Evolutionary conservation across 2,888 invertebrate genomes (phyloP).

Genomic region (Chrysolina oricalcia): DNA sequence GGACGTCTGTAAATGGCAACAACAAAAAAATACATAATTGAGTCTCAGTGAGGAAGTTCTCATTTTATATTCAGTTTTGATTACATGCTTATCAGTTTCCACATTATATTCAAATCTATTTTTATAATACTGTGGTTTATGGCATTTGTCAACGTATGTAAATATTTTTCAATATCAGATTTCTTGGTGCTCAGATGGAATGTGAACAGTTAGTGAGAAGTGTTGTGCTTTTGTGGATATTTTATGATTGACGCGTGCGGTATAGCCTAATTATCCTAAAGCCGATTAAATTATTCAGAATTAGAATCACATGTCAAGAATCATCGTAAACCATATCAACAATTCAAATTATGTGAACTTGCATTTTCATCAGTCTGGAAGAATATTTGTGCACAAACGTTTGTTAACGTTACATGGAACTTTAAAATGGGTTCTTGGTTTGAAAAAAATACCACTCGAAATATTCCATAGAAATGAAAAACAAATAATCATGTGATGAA

Average conservation of each 20-base stretch:
- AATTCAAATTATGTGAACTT: too few relatives aligned
- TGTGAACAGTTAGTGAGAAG: constrained; percentile 17
- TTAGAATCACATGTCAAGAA: background rate
- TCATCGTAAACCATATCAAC: background rate
- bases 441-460: too few relatives aligned
- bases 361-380: too few relatives aligned
- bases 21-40: constrained; percentile 44
- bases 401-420: too few relatives aligned
- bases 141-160: constrained; percentile 31
- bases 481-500: too few relatives aligned
- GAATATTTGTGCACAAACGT: too few relatives aligned
- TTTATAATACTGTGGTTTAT: constrained; percentile 35
- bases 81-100: constrained; percentile 43
- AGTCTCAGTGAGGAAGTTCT: constrained; percentile 36
- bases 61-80: constrained; percentile 42
- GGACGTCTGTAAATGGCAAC: constrained; percentile 36
- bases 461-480: too few relatives aligned
- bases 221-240: constrained; percentile 5
- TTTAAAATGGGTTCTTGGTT: too few relatives aligned
- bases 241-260: background rate
- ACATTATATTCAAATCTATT: constrained; percentile 34
- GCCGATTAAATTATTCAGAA: background rate
- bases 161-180: constrained; percentile 39
- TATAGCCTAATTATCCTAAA: background rate
- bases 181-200: constrained; percentile 12